Base-by-base conservation (phyloP, 2,888 invertebrate species). In the Lymantria monacha region DNA sequence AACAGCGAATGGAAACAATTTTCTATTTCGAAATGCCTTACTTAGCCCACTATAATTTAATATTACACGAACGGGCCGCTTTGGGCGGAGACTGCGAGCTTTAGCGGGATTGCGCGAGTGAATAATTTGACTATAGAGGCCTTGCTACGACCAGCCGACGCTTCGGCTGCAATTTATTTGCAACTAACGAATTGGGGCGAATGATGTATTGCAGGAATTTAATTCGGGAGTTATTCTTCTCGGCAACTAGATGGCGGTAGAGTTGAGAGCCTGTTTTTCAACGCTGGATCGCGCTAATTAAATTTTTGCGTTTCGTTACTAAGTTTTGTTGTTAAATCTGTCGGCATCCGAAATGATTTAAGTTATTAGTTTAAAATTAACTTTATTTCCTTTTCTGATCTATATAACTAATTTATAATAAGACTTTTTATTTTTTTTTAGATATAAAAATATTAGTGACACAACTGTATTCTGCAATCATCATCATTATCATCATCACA, bases 61-160 rank as follows among this genome's bases (percentile, higher is more conserved):
- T 89, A 88, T 87, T 87, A 87, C 87, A 87, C 81, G 81, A 85
- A 70, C 79, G 62, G 69, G 64, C 62, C 67, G 70, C 67, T 69
- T 60, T 69, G 67, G 63, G 73, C 71, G 67, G 76, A 72, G 83
- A 75, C 75, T 75, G 80, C 74, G 76, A 80, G 87, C 84, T 83
- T 81, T 84, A 79, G 78, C 80, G 66, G 86, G 85, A 83, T 87
- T 85, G 85, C 78, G 79, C 80, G 79, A 86, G 86, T 87, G 88
- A 88, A 86, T 89, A 89, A 89, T 89, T 88, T 87, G 83, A 86
- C 83, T 87, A 83, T 82, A 84, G 84, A 85, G 83, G 83, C 79
- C 82, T 69, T 44, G 69, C 57, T 63, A 63, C 33, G 10, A 33
- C 59, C 48, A 71, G 62, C 74, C 73, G 73, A 76, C 74, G 80